These are phyloP conservation scores for Scaptomyza flava DNA, from an alignment of 2,888 invertebrate species.

Conservation along the genomic window DNA sequence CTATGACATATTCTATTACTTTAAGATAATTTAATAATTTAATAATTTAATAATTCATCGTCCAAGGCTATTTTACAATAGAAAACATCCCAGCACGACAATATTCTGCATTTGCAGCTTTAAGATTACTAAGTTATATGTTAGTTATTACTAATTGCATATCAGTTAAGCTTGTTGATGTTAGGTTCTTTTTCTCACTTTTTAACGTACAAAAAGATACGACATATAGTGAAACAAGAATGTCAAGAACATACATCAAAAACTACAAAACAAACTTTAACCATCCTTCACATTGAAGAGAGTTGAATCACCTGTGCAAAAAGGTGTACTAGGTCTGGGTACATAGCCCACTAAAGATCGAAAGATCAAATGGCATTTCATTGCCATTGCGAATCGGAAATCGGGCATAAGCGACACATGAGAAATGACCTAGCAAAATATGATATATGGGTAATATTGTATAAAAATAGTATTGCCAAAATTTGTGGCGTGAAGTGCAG, in stretches of 20 bases:
- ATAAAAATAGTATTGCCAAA: conserved; percentile 64
- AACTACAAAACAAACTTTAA: conserved; percentile 19
- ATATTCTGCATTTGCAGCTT: no score
- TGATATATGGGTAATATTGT: conserved; percentile 41
- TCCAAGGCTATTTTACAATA: not conserved
- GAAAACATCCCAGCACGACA: not conserved
- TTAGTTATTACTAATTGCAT: no score
- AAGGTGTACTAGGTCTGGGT: conserved; percentile 10
- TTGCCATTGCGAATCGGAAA: conserved; percentile 71
- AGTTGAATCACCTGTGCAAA: conserved; percentile 69
- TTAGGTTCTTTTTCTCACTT: not conserved
- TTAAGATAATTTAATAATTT: no score
- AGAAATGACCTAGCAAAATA: conserved; percentile 54
- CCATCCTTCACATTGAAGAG: conserved; percentile 69
- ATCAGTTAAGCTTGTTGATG: not conserved
- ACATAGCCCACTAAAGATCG: conserved; percentile 53
- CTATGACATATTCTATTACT: not conserved
- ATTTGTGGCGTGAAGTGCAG: conserved; percentile 60
- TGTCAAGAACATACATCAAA: conserved; percentile 20
- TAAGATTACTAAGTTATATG: not conserved
- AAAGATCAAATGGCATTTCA: conserved; percentile 74
- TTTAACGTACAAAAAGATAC: conserved; percentile 10
- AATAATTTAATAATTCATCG: not conserved
- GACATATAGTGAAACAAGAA: conserved; percentile 40
- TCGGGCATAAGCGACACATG: conserved; percentile 52